Conservation (phyloP, 2,888 invertebrate genomes). For the Macropis europaea region DNA sequence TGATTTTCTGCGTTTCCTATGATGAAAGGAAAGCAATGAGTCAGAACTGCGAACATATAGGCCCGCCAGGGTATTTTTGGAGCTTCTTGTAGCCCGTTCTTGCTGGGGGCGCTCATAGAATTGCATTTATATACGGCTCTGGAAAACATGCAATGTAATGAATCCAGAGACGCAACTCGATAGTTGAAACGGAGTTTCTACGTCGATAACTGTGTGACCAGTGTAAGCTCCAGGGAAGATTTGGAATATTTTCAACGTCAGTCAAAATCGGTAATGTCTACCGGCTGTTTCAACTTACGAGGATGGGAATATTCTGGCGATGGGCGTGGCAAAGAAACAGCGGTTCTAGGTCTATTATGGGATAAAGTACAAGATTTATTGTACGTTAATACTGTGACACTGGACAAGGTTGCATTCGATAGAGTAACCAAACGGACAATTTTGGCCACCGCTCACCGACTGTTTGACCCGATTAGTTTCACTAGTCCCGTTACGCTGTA, state of each 20-base stretch:
- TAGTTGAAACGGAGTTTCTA: too few species aligned
- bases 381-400: neutral
- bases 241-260: neutral
- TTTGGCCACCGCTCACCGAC: neutral
- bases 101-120: too few species aligned
- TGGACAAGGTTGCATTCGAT: neutral
- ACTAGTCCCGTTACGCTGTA: constrained; percentile 9
- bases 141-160: too few species aligned
- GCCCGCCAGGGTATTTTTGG: too few species aligned
- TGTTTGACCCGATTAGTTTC: constrained; percentile 20
- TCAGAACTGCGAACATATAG: too few species aligned
- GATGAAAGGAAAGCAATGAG: too few species aligned
- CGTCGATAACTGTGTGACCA: too few species aligned
- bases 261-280: neutral
- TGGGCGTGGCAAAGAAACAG: neutral
- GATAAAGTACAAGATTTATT: neutral
- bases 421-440: constrained; percentile 15
- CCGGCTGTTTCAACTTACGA: constrained; percentile 2
- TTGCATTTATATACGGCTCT: too few species aligned
- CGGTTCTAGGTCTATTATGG: neutral
- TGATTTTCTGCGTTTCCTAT: too few species aligned
- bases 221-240: neutral
- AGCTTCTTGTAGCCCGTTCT: too few species aligned
- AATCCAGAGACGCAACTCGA: too few species aligned
- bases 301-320: constrained; percentile 7